Conservation (phyloP, 2,797 vertebrate species). For the Squalus acanthias region DNA sequence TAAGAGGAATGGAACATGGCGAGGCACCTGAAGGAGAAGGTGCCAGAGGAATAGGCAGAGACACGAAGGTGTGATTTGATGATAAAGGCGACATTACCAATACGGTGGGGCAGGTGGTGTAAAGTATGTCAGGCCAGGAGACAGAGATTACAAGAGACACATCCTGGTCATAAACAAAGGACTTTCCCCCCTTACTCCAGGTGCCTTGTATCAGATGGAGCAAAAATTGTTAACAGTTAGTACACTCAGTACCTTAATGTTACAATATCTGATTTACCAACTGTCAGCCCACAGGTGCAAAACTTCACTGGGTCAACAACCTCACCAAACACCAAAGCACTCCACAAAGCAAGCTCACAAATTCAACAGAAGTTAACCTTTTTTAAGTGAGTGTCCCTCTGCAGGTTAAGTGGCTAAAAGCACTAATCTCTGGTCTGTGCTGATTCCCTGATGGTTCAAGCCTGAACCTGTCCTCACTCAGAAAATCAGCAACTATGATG, state of each 20-base stretch:
- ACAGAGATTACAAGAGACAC: neutral
- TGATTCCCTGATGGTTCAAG: neutral
- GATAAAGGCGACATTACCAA: neutral
- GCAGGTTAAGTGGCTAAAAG: neutral
- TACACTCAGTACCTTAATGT: neutral
- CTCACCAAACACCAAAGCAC: neutral
- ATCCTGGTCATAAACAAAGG: neutral
- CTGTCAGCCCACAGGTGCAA: neutral
- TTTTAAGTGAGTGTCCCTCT: neutral
- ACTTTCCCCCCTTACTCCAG: neutral
- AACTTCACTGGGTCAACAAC: neutral
- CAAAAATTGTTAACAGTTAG: neutral
- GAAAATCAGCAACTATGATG: neutral
- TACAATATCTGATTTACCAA: neutral
- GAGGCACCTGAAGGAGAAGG: neutral
- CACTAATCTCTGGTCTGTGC: neutral
- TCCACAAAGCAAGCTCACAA: neutral
- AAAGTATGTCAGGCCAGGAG: neutral
- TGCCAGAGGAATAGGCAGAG: neutral
- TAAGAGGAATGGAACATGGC: neutral
- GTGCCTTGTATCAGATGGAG: neutral
- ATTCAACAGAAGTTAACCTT: neutral
- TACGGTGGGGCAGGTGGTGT: neutral
- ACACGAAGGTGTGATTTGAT: neutral
- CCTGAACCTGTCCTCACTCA: neutral